Percentiles rank a stretch among this genome's conserved stretches.
Conservation (phyloP, 1,140 invertebrate genomes). For the Ooceraea biroi region DNA sequence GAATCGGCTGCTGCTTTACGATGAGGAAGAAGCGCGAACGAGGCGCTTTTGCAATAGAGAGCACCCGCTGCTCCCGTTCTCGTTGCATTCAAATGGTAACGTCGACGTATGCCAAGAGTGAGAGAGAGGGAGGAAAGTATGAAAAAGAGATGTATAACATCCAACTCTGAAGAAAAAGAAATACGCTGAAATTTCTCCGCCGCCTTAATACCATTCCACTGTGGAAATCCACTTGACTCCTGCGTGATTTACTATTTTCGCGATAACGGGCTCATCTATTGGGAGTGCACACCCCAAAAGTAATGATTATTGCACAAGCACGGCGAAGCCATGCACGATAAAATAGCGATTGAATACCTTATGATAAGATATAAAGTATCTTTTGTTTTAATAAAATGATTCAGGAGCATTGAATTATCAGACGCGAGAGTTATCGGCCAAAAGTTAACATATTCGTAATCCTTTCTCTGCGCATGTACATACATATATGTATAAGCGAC, state of each 20-base stretch:
- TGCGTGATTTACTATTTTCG: too few species aligned
- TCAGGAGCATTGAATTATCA: conserved; percentile 3
- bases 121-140: too few species aligned
- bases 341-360: conserved; percentile 10
- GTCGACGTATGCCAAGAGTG: too few species aligned
- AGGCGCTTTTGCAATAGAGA: background rate
- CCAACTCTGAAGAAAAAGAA: too few species aligned
- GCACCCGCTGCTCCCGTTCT: conserved; percentile 2
- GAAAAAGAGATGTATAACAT: too few species aligned
- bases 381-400: background rate
- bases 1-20: background rate
- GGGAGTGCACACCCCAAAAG: background rate
- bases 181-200: too few species aligned
- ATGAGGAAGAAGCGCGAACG: background rate
- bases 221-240: too few species aligned
- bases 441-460: background rate
- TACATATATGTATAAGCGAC: too few species aligned
- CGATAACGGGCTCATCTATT: background rate
- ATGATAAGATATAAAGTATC: conserved; percentile 14
- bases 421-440: background rate
- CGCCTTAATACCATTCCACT: too few species aligned
- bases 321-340: background rate
- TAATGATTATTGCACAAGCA: background rate
- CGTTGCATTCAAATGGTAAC: background rate
- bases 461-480: too few species aligned